Percentiles rank a stretch among this genome's conserved stretches.
Conservation (phyloP, 2,113 vertebrate genomes). For the Vidua chalybeata region DNA sequence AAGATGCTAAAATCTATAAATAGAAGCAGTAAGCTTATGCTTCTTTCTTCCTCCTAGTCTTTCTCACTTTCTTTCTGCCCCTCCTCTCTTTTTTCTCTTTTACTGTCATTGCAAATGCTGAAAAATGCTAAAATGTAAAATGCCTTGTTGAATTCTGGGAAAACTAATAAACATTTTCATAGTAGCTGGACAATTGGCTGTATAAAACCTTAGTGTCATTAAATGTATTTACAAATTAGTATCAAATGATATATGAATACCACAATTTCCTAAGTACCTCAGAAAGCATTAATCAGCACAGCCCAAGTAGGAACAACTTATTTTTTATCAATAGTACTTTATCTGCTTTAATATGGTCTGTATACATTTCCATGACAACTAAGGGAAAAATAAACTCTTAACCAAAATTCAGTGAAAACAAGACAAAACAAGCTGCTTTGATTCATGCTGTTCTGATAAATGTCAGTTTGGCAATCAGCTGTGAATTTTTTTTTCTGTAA, state of each 20-base stretch:
- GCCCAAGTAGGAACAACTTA: neutral
- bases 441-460: constrained; percentile 18
- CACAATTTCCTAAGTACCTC: neutral
- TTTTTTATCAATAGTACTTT: constrained; percentile 14
- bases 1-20: neutral
- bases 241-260: neutral
- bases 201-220: neutral
- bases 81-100: neutral
- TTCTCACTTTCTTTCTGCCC: neutral
- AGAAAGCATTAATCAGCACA: constrained; percentile 14
- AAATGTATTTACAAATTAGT: neutral
- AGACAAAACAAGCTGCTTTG: constrained; percentile 34
- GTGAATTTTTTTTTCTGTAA: neutral
- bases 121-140: neutral
- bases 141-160: neutral
- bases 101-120: neutral
- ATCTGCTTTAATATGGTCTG: constrained; percentile 17
- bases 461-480: constrained; percentile 2
- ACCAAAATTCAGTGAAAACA: constrained; percentile 7
- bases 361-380: constrained; percentile 47
- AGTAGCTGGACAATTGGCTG: neutral
- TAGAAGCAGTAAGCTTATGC: neutral
- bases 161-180: neutral
- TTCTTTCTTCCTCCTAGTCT: neutral
- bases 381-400: constrained; percentile 27